phyloP scores from a whole-genome alignment of 2,797 vertebrate species.

The Threskiornis aethiopicus region DNA sequence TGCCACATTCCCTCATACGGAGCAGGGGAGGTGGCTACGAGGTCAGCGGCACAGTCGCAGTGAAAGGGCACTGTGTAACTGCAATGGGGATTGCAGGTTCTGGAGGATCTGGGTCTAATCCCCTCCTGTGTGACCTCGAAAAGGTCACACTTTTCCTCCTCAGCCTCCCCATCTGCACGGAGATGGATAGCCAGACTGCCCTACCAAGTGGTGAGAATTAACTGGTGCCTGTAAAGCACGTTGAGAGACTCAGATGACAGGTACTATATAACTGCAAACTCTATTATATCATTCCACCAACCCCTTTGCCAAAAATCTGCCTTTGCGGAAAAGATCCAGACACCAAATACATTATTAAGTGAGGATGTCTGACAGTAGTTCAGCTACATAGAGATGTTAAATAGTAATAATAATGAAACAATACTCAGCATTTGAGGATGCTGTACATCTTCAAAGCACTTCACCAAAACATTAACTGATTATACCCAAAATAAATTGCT shows the following conservation, averaged over 20 bases:
- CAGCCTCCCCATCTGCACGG: background rate
- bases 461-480: conserved; percentile 28
- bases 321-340: conserved; percentile 36
- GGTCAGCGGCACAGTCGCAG: rapidly evolving
- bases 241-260: conserved; percentile 7
- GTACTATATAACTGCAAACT: background rate
- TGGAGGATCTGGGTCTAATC: background rate
- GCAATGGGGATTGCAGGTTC: background rate
- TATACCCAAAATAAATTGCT: conserved; percentile 22
- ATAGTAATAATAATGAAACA: conserved; percentile 4
- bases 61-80: background rate
- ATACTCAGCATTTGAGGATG: background rate
- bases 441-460: conserved; percentile 43
- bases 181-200: background rate
- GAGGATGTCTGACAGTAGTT: conserved; percentile 44
- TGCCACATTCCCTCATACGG: background rate
- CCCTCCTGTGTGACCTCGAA: background rate
- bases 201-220: background rate
- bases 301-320: conserved; percentile 31
- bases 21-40: rapidly evolving
- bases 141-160: background rate
- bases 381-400: conserved; percentile 29
- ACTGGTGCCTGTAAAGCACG: background rate
- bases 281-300: background rate
- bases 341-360: background rate